Base-by-base conservation (phyloP, 2,888 invertebrate species). In the Tridacna gigas region DNA sequence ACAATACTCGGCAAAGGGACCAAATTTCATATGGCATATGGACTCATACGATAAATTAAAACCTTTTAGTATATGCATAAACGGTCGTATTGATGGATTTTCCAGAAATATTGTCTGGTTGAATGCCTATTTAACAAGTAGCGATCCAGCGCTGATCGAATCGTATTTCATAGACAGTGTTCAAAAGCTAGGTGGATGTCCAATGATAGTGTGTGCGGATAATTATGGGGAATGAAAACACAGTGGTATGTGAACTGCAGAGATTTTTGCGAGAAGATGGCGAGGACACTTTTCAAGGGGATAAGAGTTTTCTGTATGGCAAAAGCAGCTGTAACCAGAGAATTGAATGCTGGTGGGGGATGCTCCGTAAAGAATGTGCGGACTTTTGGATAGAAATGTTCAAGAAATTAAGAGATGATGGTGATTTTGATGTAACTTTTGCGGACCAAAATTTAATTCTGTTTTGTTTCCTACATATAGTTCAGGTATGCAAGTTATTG, bases 341-440 rank as follows among this genome's bases (percentile, higher is more conserved):
- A 63, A 89, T 89, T n/a, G 89, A 89, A 63, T 37, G 75, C 56
- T 86, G 67, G 51, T 88, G 89, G 88, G 81, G 88, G 48, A 77
- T 86, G 66, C 51, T 88, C 0, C 69, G 89, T 7, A 66, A 76
- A 61, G 69, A 86, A 26, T 37, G 73, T 3, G 65, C 73, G 9
- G 79, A 89, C 45, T 84, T 37, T 60, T 89, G 84, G 84, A 84
- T 89, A 73, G 67, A 79, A 47, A 26, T 83, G 37, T 86, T 87
- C 28, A 45, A 83, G 13, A 56, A 73, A 4, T 45, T 88, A 20
- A 63, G 28, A n/a, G 67, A 76, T 25, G 56, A 61, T 25, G 84
- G 82, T 18, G 22, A 73, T n/a, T 82, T 76, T 63, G 51, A 61
- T 37, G 83, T 83, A 7, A 61, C 63, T 22, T 75, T 77, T 63